Conservation (phyloP, 1,140 invertebrate species). For the Amphibalanus amphitrite region DNA sequence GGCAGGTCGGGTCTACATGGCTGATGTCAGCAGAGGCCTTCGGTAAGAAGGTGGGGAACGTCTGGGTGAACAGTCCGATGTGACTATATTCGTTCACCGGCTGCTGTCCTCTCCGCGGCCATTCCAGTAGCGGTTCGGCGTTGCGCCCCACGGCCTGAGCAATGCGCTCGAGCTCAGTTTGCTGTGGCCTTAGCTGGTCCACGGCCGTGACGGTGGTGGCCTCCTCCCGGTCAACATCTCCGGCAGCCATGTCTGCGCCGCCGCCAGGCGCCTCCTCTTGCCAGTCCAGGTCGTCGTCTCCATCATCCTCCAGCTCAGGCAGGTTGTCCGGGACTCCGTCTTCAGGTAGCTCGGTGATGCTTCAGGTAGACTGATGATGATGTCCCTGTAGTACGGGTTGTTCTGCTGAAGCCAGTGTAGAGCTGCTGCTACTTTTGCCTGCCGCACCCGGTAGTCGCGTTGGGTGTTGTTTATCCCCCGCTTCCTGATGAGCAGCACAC, state of each 20-base stretch:
- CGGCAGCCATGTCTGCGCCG: neutral
- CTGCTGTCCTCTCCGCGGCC: neutral
- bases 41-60: neutral
- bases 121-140: neutral
- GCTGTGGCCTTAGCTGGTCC: neutral
- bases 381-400: neutral
- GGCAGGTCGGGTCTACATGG: neutral
- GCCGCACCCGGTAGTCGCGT: neutral
- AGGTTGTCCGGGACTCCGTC: neutral
- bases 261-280: neutral
- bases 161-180: neutral
- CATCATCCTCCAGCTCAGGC: neutral
- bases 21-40: neutral
- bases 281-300: neutral
- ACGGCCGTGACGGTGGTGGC: neutral
- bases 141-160: neutral
- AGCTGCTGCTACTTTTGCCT: neutral
- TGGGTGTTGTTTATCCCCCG: neutral
- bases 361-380: neutral
- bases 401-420: neutral
- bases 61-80: neutral
- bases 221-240: neutral
- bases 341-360: neutral
- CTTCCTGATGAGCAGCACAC: neutral
- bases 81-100: neutral